Evolutionary conservation across 2,113 vertebrate species (phyloP), one percentile per base, ranked within the genome.

Genomic region (Calonectris borealis): DNA sequence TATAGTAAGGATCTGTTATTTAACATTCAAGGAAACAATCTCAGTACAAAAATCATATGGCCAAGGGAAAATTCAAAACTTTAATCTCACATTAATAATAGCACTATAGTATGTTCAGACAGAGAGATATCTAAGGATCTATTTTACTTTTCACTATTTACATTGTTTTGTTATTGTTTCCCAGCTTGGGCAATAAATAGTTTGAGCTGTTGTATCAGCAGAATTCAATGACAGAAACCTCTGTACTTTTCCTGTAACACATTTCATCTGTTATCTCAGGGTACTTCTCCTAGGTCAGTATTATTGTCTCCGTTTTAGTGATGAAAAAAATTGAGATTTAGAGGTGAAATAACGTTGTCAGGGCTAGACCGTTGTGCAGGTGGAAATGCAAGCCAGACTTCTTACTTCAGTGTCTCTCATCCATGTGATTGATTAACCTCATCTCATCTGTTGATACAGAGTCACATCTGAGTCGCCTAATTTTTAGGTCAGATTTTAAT

Each of bases 21-120:
- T 89, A 92, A 96, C 81, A 89, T 81, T 94, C 87, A 94, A 88
- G 44, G 52, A 90, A 92, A 88, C 26, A 76, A 71, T 71, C 26
- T 68, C 44, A 80, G 22, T n/a, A 32, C 48, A 86, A 81, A 94
- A 93, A 92, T 91, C 26, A 52, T 38, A 78, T 5, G 26, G 29
- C 32, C 38, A 70, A 84, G 48, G 21, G 26, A 91, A 85, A 93
- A 92, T 49, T 46, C 25, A 72, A 49, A 62, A 62, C 61, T 55
- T 90, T 55, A 80, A 78, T 44, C 48, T 80, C 19, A 46, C 21
- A 49, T 70, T 68, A 90, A 86, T 64, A 85, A 64, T 19, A 86
- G n/a, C 48, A 40, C 55, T 62, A 44, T 11, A 73, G 20, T 19
- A 64, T 80, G 38, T 55, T 88, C 60, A 92, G 60, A 69, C 22